phyloP scores from a whole-genome alignment of 2,797 vertebrate genomes.

The Simalia tracyae region DNA sequence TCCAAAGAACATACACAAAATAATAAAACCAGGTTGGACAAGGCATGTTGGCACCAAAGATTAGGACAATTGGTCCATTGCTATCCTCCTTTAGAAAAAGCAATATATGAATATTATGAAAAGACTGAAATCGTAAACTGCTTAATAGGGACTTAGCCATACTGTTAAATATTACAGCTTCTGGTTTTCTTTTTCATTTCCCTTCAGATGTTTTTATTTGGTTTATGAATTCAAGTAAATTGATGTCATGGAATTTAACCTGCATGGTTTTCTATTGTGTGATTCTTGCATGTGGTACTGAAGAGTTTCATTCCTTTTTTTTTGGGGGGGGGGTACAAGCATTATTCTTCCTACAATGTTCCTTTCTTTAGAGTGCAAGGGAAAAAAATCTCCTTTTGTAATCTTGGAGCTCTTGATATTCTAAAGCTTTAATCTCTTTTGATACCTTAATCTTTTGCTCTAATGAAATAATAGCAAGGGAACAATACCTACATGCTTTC shows the following conservation, averaged over 20 bases:
- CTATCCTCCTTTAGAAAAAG: neutral
- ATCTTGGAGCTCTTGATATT: conserved; percentile 21
- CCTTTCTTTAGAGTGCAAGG: conserved; percentile 46
- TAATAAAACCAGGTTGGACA: neutral
- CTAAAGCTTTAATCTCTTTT: conserved; percentile 21
- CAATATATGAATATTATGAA: conserved; percentile 28
- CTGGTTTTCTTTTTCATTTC: conserved; percentile 28
- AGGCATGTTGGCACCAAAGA: neutral
- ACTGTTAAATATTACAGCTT: conserved; percentile 44
- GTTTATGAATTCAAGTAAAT: conserved; percentile 43
- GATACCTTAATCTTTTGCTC: conserved; percentile 38
- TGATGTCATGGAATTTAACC: conserved; percentile 47
- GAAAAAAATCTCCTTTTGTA: conserved; percentile 35
- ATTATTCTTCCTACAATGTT: conserved; percentile 44
- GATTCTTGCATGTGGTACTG: conserved; percentile 26
- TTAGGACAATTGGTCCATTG: neutral
- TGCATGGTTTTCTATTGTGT: conserved; percentile 33
- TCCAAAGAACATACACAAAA: neutral
- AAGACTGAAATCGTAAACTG: conserved; percentile 30
- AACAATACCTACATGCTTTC: neutral
- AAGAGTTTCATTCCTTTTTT: conserved; percentile 47
- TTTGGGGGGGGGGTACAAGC: conserved; percentile 3
- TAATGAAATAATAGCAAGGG: conserved; percentile 44
- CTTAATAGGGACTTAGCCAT: conserved; percentile 36
- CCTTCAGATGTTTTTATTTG: neutral